A percentile compares a stretch with the other conserved stretches of the same genome.
Evolutionary conservation across 2,113 vertebrate genomes (phyloP).

Genomic region (Chionomys nivalis): DNA sequence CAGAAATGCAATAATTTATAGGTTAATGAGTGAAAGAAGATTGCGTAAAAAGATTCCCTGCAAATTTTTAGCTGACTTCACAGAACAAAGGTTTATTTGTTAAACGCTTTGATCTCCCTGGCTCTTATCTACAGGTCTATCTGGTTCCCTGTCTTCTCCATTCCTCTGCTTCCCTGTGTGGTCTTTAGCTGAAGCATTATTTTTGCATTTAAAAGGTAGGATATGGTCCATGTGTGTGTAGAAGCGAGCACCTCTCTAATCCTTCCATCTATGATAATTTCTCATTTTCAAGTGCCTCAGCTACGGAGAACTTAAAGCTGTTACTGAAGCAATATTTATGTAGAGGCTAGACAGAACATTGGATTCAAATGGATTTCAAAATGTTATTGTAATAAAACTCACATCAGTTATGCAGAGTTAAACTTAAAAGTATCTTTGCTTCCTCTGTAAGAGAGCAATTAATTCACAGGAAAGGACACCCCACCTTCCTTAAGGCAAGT

Average conservation of each 20-base stretch:
- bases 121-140: background rate
- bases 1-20: background rate
- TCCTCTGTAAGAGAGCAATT: background rate
- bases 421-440: conserved; percentile 6
- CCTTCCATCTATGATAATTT: background rate
- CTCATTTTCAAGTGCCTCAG: background rate
- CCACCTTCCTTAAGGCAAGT: background rate
- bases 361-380: conserved; percentile 45
- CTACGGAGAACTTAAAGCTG: background rate
- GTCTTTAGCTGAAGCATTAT: background rate
- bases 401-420: conserved; percentile 10
- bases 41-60: background rate
- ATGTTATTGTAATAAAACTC: background rate
- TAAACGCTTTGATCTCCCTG: background rate
- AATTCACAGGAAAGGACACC: background rate
- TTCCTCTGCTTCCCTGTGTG: background rate
- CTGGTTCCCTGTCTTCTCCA: background rate
- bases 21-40: background rate
- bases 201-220: background rate
- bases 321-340: background rate
- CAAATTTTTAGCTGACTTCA: background rate
- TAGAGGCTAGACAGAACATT: background rate
- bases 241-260: background rate
- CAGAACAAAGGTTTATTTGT: background rate
- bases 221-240: background rate